These are phyloP conservation scores for Trematocara macrostoma DNA, from an alignment of 2,113 vertebrate species.

Conservation along the genomic window DNA sequence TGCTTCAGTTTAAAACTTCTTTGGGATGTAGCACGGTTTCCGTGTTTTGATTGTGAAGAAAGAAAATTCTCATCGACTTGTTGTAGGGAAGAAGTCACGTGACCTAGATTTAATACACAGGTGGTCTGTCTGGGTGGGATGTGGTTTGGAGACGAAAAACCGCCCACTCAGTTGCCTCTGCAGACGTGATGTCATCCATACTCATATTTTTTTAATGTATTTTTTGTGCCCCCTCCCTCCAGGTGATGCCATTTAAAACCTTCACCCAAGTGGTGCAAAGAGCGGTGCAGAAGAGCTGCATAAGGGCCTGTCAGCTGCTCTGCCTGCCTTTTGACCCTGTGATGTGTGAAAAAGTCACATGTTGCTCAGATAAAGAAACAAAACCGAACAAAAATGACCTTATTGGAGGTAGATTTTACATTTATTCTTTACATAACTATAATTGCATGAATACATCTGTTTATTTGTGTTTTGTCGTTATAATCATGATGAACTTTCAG, in stretches of 20 bases:
- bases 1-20: not conserved
- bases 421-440: not conserved
- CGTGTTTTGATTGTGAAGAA: not conserved
- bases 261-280: constrained; percentile 38
- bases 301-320: constrained; percentile 37
- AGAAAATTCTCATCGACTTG: not conserved
- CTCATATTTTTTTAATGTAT: not conserved
- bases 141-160: not conserved
- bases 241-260: constrained; percentile 17
- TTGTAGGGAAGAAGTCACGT: not conserved
- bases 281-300: constrained; percentile 37
- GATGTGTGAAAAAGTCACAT: not conserved
- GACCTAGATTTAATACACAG: not conserved
- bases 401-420: not conserved
- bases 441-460: not conserved
- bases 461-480: not conserved
- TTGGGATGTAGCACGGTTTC: not conserved
- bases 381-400: not conserved
- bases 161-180: not conserved
- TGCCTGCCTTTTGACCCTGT: constrained; percentile 32
- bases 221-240: not conserved
- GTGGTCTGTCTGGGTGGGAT: not conserved
- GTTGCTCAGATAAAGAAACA: constrained; percentile 14
- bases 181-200: not conserved
- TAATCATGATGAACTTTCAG: not conserved